phyloP scores from a whole-genome alignment of 2,888 invertebrate species.

The Andrena dorsata region DNA sequence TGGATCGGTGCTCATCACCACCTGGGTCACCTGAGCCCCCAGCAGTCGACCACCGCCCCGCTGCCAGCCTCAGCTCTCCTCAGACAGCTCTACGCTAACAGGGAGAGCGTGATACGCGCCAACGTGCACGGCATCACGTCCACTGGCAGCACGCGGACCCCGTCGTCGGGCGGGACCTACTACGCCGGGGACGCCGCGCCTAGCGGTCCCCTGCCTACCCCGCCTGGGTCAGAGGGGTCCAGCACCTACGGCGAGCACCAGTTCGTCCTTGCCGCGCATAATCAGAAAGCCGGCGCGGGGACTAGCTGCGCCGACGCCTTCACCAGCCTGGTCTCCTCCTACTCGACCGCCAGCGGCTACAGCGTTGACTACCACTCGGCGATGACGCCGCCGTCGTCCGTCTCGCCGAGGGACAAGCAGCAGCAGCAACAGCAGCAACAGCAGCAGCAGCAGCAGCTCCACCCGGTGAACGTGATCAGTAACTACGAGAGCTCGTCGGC shows the following conservation, averaged over 20 bases:
- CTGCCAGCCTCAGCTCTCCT: constrained; percentile 96
- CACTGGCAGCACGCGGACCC: constrained; percentile 83
- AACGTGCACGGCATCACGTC: constrained; percentile 89
- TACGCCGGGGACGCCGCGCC: constrained; percentile 85
- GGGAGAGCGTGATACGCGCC: constrained; percentile 97
- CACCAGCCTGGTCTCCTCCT: constrained; percentile 87
- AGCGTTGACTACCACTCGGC: constrained; percentile 95
- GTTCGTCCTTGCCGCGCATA: constrained; percentile 84
- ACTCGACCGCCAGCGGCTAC: constrained; percentile 86
- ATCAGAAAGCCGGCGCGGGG: constrained; percentile 77
- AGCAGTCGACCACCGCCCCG: constrained; percentile 87
- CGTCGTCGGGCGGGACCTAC: constrained; percentile 79
- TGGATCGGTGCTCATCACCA: constrained; percentile 95
- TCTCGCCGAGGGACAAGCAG: constrained; percentile 95
- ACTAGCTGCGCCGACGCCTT: constrained; percentile 85
- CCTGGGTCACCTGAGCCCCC: constrained; percentile 87
- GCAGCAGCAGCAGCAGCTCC: constrained; percentile 85
- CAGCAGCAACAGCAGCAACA: constrained; percentile 76
- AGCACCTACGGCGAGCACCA: constrained; percentile 90
- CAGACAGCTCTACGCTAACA: constrained; percentile 93
- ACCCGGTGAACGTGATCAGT: constrained; percentile 87
- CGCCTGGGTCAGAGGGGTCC: constrained; percentile 94
- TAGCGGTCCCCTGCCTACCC: constrained; percentile 93
- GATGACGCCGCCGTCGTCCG: constrained; percentile 99
- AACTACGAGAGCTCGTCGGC: constrained; percentile 87